Percentiles rank a stretch among this genome's conserved stretches.
Evolutionary conservation across 2,797 vertebrate genomes (phyloP).

Genomic region (Orientallactaga sibirica): DNA sequence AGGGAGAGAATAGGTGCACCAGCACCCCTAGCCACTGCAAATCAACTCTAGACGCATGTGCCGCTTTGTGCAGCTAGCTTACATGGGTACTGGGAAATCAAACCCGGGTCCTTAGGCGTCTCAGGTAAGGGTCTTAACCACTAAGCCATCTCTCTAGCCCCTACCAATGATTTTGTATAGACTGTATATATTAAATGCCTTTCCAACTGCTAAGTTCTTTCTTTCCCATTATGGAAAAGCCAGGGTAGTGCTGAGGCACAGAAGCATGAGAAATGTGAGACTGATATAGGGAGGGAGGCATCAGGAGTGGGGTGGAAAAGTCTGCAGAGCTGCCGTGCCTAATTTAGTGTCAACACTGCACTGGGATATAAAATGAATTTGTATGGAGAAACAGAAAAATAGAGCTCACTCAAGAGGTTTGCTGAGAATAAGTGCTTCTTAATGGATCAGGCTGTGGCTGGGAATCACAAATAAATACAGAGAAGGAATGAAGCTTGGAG

Average conservation of each 20-base stretch:
- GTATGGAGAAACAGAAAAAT: slow-evolving; percentile 12
- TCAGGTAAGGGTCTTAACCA: too few relatives aligned
- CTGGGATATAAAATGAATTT: neutral
- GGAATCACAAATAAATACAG: slow-evolving; percentile 48
- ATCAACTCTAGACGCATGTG: too few relatives aligned
- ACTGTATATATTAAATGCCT: neutral
- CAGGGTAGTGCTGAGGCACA: neutral
- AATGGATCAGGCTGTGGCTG: slow-evolving; percentile 2
- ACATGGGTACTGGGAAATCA: too few relatives aligned
- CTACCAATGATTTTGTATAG: slow-evolving; percentile 10
- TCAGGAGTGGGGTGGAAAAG: neutral
- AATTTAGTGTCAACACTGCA: neutral
- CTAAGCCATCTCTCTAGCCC: too few relatives aligned
- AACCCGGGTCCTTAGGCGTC: too few relatives aligned
- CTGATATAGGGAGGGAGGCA: too few relatives aligned
- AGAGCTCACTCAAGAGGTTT: slow-evolving; percentile 42
- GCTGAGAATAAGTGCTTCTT: slow-evolving; percentile 56
- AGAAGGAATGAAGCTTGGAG: neutral
- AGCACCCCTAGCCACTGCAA: too few relatives aligned
- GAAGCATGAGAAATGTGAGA: neutral
- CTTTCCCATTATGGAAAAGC: neutral
- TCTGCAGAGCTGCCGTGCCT: neutral
- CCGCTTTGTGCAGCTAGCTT: too few relatives aligned
- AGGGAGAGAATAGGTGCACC: too few relatives aligned
- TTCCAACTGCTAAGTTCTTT: neutral